Conservation (phyloP, 53 echinoderm and acorn worm genomes). For the Antedon mediterranea region DNA sequence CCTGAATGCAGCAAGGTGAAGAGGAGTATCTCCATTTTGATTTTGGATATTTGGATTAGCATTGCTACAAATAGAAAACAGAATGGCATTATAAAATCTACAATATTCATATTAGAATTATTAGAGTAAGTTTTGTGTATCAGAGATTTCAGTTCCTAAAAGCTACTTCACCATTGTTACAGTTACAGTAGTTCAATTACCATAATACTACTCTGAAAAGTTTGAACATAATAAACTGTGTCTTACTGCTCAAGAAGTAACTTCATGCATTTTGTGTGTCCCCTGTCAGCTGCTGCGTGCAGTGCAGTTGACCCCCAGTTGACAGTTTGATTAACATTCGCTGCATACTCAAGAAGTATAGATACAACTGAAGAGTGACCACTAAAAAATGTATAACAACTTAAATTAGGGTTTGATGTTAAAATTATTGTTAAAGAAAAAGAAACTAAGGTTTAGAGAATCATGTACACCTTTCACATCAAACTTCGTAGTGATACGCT, state of each 20-base stretch:
- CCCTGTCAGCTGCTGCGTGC: constrained; percentile 32
- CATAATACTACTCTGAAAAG: no score
- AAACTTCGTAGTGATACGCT: no score
- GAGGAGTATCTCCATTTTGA: constrained; percentile 53
- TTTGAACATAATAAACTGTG: neutral
- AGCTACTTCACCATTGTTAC: no score
- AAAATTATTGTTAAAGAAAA: no score
- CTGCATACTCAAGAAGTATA: constrained; percentile 24
- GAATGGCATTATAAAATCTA: no score
- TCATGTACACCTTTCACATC: no score
- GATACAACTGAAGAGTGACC: constrained; percentile 26
- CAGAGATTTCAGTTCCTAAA: no score
- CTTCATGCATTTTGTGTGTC: constrained; percentile 28
- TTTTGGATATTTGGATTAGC: constrained; percentile 52
- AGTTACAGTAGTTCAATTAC: no score
- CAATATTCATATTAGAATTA: no score
- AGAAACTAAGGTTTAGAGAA: no score
- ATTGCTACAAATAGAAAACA: constrained; percentile 19
- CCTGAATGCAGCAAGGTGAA: constrained; percentile 57
- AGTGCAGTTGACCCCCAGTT: constrained; percentile 46
- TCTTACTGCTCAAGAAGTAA: constrained; percentile 36
- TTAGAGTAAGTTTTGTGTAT: no score
- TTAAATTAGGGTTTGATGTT: no score
- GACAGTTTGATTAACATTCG: constrained; percentile 32
- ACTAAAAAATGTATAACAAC: constrained; percentile 6